These are phyloP conservation scores for Archaeoteleia sp. DNA, from an alignment of 2,888 invertebrate species.

Conservation along the genomic window DNA sequence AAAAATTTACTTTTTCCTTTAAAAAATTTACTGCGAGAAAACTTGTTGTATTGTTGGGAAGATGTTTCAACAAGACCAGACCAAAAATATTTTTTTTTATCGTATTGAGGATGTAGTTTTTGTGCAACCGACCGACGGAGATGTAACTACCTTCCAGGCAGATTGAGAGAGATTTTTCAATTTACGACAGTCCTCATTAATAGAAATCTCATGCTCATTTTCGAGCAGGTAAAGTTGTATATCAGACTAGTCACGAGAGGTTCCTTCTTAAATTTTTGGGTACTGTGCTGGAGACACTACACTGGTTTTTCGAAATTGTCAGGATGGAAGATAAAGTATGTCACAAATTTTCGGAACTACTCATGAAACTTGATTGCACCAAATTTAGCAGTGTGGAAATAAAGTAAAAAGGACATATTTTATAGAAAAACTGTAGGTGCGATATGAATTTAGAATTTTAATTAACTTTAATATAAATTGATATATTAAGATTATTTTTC, in stretches of 20 bases:
- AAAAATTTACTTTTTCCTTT: too few species aligned
- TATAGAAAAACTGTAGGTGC: too few species aligned
- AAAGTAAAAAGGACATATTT: too few species aligned
- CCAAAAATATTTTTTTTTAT: slow-evolving; percentile 11
- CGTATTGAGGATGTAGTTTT: slow-evolving; percentile 7
- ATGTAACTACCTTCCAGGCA: slow-evolving; percentile 10
- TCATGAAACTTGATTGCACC: too few species aligned
- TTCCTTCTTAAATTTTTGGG: slow-evolving; percentile 11
- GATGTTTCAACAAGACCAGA: too few species aligned
- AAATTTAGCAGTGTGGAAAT: too few species aligned
- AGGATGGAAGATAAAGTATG: background rate
- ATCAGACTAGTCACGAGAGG: slow-evolving; percentile 46
- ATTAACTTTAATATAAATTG: too few species aligned
- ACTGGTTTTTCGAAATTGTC: background rate
- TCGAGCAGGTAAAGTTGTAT: slow-evolving; percentile 63
- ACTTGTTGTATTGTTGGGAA: too few species aligned
- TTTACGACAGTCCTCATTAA: slow-evolving; percentile 66
- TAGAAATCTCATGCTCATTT: slow-evolving; percentile 63
- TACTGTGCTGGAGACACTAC: slow-evolving; percentile 22
- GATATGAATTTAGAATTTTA: too few species aligned
- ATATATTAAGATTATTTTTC: too few species aligned
- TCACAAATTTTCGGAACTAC: too few species aligned
- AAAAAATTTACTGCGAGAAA: too few species aligned
- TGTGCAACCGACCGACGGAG: slow-evolving; percentile 15
- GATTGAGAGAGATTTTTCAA: slow-evolving; percentile 51